Conservation (phyloP, 2,797 vertebrate species). For the Limosa lapponica region DNA sequence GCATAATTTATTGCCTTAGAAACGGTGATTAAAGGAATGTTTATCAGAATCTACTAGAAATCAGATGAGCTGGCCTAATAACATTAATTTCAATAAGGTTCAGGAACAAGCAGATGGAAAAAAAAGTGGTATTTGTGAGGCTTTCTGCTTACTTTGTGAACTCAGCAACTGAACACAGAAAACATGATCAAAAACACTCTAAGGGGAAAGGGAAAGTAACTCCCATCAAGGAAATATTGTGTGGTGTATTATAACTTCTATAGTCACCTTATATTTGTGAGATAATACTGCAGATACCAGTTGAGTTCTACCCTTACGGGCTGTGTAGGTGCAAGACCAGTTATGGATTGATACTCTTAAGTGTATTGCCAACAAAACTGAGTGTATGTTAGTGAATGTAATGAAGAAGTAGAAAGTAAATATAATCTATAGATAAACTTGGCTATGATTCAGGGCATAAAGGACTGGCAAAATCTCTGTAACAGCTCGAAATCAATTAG, state of each 20-base stretch:
- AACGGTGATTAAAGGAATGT: neutral
- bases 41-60: neutral
- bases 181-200: neutral
- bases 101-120: neutral
- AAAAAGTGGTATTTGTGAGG: neutral
- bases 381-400: neutral
- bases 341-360: neutral
- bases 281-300: neutral
- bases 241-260: neutral
- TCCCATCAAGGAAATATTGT: neutral
- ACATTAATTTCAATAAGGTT: neutral
- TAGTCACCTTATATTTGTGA: neutral
- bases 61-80: neutral
- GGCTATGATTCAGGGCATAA: neutral
- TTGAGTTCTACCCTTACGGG: neutral
- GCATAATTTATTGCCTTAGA: neutral
- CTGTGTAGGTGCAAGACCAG: neutral
- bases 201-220: neutral
- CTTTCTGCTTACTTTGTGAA: neutral
- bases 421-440: neutral
- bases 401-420: neutral
- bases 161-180: neutral
- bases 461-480: neutral
- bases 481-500: neutral
- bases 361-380: neutral